phyloP scores from a whole-genome alignment of 1,140 invertebrate species.

The Cylas formicarius region DNA sequence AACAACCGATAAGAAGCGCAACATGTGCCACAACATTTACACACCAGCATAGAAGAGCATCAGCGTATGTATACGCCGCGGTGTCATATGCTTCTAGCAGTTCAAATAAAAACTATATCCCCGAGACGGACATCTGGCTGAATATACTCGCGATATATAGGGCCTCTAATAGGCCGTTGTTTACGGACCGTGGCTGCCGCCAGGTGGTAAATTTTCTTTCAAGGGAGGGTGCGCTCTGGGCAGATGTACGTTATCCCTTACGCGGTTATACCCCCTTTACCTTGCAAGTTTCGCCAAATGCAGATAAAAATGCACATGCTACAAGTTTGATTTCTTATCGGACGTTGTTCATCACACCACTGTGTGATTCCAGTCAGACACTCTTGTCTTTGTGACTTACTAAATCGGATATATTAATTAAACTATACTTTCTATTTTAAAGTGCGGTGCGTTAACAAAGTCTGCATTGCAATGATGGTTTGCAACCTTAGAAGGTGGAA shows the following conservation, averaged over 20 bases:
- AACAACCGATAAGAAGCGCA: constrained; percentile 3
- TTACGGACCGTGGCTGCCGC: constrained; percentile 38
- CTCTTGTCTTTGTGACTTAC: too few species aligned
- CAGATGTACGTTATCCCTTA: constrained; percentile 32
- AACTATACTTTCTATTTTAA: too few species aligned
- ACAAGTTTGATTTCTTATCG: constrained; percentile 18
- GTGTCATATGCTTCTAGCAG: constrained; percentile 32
- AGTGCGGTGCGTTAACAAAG: too few species aligned
- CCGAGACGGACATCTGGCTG: constrained; percentile 27
- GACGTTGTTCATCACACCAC: too few species aligned
- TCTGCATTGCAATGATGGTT: too few species aligned
- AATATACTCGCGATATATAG: constrained; percentile 22
- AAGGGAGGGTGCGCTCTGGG: constrained; percentile 32
- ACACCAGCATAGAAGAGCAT: neutral
- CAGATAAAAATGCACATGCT: constrained; percentile 1
- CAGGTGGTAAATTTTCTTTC: constrained; percentile 40
- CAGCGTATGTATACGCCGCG: constrained; percentile 3
- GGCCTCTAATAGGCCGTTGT: constrained; percentile 33
- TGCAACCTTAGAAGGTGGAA: too few species aligned
- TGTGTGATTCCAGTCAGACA: too few species aligned
- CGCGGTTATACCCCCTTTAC: constrained; percentile 29
- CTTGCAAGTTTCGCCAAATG: constrained; percentile 27
- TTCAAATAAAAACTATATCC: constrained; percentile 23
- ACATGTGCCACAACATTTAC: neutral
- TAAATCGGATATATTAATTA: too few species aligned